Base-by-base conservation (phyloP, 2,113 vertebrate species). In the Hypomesus transpacificus region DNA sequence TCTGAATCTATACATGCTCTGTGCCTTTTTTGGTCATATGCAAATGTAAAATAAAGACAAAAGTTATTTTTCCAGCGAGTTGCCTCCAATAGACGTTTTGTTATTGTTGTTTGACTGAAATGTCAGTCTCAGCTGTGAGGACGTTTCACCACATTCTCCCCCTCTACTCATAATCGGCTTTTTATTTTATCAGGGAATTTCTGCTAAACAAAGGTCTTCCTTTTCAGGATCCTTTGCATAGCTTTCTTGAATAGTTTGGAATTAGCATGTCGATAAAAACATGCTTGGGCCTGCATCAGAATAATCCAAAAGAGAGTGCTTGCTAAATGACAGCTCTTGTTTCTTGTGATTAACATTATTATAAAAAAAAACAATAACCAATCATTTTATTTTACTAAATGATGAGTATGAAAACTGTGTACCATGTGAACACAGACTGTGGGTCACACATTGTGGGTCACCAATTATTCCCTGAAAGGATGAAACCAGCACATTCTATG, bases 21-120 rank as follows among this genome's bases (percentile, higher is more conserved):
- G 69, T 31, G 75, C 62, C 46, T 70, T 84, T 68, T 80, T 58
- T 60, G 59, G 74, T 54, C 21, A 34, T 82, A 84, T 84, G 83
- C 82, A 84, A 85, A 89, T 87, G 26, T 82, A 73, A 72, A 58
- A 70, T 65, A 69, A 78, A 76, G 17, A 77, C 54, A 6, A 80
- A 76, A 16, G 76, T 52, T 13, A 18, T 68, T 85, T 64, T 62
- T 82, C 83, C 63, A 62, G 69, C 14, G 52, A 50, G 22, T 68
- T 72, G 70, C 39, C 22, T 76, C 66, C 3, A 81, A 80, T 78
- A 58, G 71, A 69, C 21, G 13, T 79, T 52, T 84, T 71, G 70
- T 82, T 82, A 80, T 76, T 69, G n/a, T 64, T 68, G 68, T 58
- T 82, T 75, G 76, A 80, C 68, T 59, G 76, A 69, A 80, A 66